Evolutionary conservation across 1,140 invertebrate genomes (phyloP).

Genomic region (Drosophila mauritiana): DNA sequence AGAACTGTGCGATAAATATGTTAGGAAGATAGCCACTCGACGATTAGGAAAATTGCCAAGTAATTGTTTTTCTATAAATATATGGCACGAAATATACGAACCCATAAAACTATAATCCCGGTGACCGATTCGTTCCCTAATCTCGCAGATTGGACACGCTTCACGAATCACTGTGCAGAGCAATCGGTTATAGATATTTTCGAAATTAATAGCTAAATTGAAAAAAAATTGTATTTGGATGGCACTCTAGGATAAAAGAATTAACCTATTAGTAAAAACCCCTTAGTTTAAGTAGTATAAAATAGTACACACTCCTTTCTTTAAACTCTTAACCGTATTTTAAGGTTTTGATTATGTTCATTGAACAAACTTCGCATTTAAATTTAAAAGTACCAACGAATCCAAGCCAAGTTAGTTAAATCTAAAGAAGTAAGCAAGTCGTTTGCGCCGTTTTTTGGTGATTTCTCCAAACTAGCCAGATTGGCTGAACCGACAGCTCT

Average conservation of each 20-base stretch:
- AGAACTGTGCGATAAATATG: background rate
- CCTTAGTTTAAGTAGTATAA: too few species aligned
- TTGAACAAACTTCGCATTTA: too few species aligned
- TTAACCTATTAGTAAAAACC: too few species aligned
- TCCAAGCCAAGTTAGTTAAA: too few species aligned
- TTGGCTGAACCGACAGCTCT: slow-evolving; percentile 12
- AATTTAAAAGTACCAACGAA: too few species aligned
- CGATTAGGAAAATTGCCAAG: slow-evolving; percentile 23
- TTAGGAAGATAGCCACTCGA: slow-evolving; percentile 15
- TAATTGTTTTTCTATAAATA: slow-evolving; percentile 29
- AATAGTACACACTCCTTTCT: too few species aligned
- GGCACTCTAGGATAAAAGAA: too few species aligned
- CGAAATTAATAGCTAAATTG: background rate
- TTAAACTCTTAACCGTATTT: too few species aligned
- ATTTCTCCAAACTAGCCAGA: background rate
- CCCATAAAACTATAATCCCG: slow-evolving; percentile 6
- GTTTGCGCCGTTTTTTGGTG: too few species aligned
- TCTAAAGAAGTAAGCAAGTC: too few species aligned
- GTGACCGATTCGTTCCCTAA: slow-evolving; percentile 8
- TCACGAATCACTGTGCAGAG: background rate
- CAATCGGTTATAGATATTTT: background rate
- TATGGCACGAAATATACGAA: slow-evolving; percentile 4
- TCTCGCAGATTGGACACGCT: slow-evolving; percentile 23
- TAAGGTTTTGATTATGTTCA: too few species aligned
- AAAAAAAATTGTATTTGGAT: background rate